Evolutionary conservation across 2,797 vertebrate species (phyloP).

Genomic region (Bradypus variegatus): DNA sequence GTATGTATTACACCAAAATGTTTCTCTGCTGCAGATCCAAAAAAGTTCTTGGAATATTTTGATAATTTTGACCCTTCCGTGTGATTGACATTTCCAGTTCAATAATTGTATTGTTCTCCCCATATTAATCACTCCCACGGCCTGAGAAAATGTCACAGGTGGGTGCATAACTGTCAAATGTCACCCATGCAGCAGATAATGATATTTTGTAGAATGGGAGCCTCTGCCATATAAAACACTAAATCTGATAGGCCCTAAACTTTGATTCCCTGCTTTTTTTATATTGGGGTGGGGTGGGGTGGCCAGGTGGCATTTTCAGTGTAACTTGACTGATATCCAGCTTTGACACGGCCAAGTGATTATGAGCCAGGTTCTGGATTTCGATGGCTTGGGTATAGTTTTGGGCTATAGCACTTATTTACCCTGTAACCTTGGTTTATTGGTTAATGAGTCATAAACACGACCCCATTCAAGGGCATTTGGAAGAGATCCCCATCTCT

Average conservation of each 20-base stretch:
- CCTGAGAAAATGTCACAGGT: constrained; percentile 27
- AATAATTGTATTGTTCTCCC: neutral
- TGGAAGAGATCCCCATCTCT: neutral
- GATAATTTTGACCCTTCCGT: constrained; percentile 8
- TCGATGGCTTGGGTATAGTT: neutral
- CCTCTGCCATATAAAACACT: neutral
- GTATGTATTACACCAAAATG: neutral
- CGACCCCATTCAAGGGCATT: neutral
- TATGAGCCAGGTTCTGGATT: neutral
- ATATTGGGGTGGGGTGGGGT: no score
- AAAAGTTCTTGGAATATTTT: neutral
- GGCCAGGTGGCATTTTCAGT: neutral
- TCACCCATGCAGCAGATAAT: neutral
- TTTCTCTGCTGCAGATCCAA: neutral
- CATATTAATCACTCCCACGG: neutral
- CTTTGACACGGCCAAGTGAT: neutral
- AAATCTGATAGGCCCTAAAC: neutral
- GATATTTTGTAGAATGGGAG: neutral
- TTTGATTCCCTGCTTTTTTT: neutral
- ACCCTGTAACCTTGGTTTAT: neutral
- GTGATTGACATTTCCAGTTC: constrained; percentile 10
- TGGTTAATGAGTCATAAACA: neutral
- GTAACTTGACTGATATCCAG: fast-evolving
- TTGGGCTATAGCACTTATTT: neutral
- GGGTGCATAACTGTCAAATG: neutral